Evolutionary conservation across 2,113 vertebrate species (phyloP).

Genomic region (Eptesicus fuscus): DNA sequence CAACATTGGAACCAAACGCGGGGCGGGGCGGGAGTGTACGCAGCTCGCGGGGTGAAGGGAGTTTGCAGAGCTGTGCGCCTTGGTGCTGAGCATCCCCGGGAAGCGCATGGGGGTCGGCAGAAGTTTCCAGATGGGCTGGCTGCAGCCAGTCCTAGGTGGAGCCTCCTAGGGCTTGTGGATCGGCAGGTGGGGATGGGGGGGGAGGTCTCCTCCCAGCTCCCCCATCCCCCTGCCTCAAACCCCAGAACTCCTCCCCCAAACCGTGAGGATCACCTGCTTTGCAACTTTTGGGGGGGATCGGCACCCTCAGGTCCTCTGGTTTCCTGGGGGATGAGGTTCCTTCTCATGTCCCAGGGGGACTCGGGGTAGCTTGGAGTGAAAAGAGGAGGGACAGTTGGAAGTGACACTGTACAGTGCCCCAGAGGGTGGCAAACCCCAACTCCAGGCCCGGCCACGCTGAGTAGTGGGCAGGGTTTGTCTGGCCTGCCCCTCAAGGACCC

Average conservation of each 20-base stretch:
- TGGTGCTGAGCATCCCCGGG: rapidly evolving
- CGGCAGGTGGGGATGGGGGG: rapidly evolving
- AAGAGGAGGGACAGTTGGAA: rapidly evolving
- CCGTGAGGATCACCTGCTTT: neutral
- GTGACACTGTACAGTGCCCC: neutral
- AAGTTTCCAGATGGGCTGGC: neutral
- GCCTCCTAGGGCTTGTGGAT: neutral
- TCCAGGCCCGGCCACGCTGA: too few relatives aligned
- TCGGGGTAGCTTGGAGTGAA: rapidly evolving
- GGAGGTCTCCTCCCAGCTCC: neutral
- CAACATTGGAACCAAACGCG: neutral
- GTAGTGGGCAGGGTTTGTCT: neutral
- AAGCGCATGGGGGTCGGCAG: rapidly evolving
- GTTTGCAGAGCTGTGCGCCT: neutral
- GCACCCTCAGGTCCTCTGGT: neutral
- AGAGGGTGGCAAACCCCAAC: neutral
- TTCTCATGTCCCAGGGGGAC: neutral
- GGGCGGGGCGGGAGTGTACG: neutral
- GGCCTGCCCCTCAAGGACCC: rapidly evolving
- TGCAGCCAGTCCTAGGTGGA: too few relatives aligned
- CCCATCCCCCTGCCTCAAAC: neutral
- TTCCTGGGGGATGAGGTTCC: neutral
- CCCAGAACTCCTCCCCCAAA: neutral
- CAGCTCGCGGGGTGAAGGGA: neutral
- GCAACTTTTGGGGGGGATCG: neutral